Evolutionary conservation across 1,140 invertebrate genomes (phyloP), one percentile per base, ranked within the genome.

Genomic region (Drosophila paulistorum): DNA sequence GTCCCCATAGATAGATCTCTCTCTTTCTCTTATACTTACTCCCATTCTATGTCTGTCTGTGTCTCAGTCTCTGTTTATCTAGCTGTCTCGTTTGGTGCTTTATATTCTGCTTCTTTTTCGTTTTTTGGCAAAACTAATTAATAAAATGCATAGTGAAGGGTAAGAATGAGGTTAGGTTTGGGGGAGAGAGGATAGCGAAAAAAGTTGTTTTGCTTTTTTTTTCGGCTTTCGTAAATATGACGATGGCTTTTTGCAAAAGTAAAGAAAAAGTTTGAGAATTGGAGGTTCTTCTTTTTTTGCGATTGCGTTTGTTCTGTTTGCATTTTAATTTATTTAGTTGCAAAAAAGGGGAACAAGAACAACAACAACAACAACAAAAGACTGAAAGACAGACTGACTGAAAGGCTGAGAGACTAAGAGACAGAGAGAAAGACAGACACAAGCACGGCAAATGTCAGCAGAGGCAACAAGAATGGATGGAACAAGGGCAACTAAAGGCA

Each of bases 321-420:
- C 71, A 79, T 82, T 86, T 86, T 87, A 83, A 86, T 83, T 87
- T 87, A 86, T 87, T 87, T 87, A 77, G 83, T 82, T 79, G 71
- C 71, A 68, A 72, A 76, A 76, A 76, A 48, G 33, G 68, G 37
- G 33, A 55, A 61, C 35, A 65, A 64, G 42, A 77, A 57, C 55
- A 81, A 69, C 20, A 58, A 61, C 33, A 45, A 45, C 35, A 26
- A 26, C 23, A 39, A 62, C 42, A 10, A 65, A 41, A 51, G 59
- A 33, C 11, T 23, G 23, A 23, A 23, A 2, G 23, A 26, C 23
- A 26, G 23, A 26, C 23, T 26, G 23, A 26, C 23, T 26, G 23
- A 26, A 26, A 26, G 23, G 23, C 23, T 26, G 23, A 26, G 23
- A 26, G 23, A 26, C 23, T 26, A 26, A 26, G 3, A 26, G 23